A percentile compares a stretch with the other conserved stretches of the same genome.
Conservation (phyloP, 2,888 invertebrate species). For the Thyatira batis region DNA sequence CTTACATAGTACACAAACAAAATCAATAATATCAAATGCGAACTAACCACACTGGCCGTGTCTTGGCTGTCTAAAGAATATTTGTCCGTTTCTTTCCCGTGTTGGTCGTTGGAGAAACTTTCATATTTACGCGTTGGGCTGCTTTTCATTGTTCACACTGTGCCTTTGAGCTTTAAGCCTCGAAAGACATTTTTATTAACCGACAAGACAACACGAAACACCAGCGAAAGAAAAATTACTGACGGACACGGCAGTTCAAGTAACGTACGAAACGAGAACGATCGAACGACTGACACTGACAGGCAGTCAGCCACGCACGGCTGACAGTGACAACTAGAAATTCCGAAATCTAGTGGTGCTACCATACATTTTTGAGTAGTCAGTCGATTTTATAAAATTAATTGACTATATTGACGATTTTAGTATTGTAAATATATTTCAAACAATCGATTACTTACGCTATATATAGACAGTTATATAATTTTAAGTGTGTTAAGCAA, state of each 20-base stretch:
- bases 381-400: neutral
- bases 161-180: slow-evolving; percentile 59
- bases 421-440: no score
- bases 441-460: no score
- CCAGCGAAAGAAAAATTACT: slow-evolving; percentile 44
- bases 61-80: slow-evolving; percentile 79
- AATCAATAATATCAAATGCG: slow-evolving; percentile 72
- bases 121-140: slow-evolving; percentile 80
- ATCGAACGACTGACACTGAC: slow-evolving; percentile 8
- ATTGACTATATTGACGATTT: no score
- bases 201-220: slow-evolving; percentile 58
- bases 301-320: slow-evolving; percentile 3
- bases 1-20: slow-evolving; percentile 67
- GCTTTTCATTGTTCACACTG: slow-evolving; percentile 78
- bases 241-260: neutral
- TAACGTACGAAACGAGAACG: neutral
- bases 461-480: no score
- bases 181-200: slow-evolving; percentile 68
- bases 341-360: neutral
- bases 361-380: neutral
- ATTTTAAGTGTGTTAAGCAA: no score
- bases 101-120: slow-evolving; percentile 72
- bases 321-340: neutral
- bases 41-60: slow-evolving; percentile 79
- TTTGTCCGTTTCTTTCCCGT: slow-evolving; percentile 75